Evolutionary conservation across 2,113 vertebrate genomes (phyloP).

Genomic region (Corythaeola cristata): DNA sequence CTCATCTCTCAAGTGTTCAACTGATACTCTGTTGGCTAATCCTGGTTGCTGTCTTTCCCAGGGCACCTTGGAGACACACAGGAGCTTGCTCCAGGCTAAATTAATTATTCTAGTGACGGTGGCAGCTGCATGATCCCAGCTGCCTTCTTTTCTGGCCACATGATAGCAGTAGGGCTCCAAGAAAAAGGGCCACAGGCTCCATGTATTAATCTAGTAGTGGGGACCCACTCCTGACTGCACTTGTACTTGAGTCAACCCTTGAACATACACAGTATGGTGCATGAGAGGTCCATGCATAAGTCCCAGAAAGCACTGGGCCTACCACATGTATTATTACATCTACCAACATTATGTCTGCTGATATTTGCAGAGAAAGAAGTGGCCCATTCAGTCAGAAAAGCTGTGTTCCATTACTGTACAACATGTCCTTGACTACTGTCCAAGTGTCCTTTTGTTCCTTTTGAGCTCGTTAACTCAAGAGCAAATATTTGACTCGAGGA

Average conservation of each 20-base stretch:
- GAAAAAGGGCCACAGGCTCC: slow-evolving; percentile 18
- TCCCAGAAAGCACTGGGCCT: neutral
- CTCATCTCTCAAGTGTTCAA: slow-evolving; percentile 59
- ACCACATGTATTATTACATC: neutral
- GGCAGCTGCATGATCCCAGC: slow-evolving; percentile 53
- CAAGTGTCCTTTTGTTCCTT: neutral
- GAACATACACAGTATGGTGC: neutral
- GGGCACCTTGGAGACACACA: slow-evolving; percentile 45
- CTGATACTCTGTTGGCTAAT: slow-evolving; percentile 25
- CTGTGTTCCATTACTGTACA: neutral
- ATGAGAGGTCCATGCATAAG: neutral
- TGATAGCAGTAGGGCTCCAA: slow-evolving; percentile 64
- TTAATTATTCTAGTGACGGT: slow-evolving; percentile 47
- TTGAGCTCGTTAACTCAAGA: neutral
- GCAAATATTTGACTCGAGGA: neutral
- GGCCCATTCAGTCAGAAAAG: neutral
- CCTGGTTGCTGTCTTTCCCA: slow-evolving; percentile 44
- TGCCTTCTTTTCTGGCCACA: slow-evolving; percentile 53
- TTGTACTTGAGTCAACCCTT: neutral
- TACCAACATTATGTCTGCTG: neutral
- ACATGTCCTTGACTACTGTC: neutral
- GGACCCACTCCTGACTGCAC: neutral
- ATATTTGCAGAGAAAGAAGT: neutral
- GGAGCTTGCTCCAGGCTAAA: slow-evolving; percentile 52
- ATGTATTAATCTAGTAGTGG: neutral